Evolutionary conservation across 2,797 vertebrate genomes (phyloP), one percentile per base, ranked within the genome.

Genomic region (Buceros bicornis): DNA sequence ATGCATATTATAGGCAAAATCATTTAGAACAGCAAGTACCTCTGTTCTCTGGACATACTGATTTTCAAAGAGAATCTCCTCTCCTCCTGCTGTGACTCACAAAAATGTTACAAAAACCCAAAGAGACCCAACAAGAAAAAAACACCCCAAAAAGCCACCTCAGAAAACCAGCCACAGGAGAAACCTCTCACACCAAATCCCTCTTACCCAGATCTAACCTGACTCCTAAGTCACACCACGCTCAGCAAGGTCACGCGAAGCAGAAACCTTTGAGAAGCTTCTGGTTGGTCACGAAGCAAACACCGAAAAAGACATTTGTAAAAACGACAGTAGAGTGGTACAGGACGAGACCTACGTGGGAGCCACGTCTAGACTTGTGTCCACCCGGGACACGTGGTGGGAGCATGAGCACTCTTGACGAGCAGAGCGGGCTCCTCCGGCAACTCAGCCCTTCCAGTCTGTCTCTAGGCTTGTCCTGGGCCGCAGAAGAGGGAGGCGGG

Each of bases 131-230:
- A 3, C 29, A 47, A 10, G 42, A 10, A 13, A 65, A 51, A 69
- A 33, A 73, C 22, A 79, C 1, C 10, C 8, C 40, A 21, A 45
- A 45, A 91, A 67, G n/a, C 19, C 1, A 51, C 26, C 58, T 43
- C 0, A 47, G 26, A 65, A 40, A 33, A 7, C 19, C 13, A 25
- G 5, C 4, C 26, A 2, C 1, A 58, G 20, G 26, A 81, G 50
- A 50, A 6, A 26, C 53, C 19, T 64, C 26, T 29, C 14, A 26
- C 11, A 19, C 3, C 29, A 21, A 2, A 35, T 17, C 17, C 16
- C 29, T 14, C 72, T 53, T 20, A 29, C 6, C 53, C 47, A 56
- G 26, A 37, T 14, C 35, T 42, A 60, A 25, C 6, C 1, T 1
- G 8, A 29, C 5, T 57, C 37, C 47, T 2, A 35, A 74, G 13